phyloP scores from a whole-genome alignment of 2,113 vertebrate genomes.

The Spea multiplicata region DNA sequence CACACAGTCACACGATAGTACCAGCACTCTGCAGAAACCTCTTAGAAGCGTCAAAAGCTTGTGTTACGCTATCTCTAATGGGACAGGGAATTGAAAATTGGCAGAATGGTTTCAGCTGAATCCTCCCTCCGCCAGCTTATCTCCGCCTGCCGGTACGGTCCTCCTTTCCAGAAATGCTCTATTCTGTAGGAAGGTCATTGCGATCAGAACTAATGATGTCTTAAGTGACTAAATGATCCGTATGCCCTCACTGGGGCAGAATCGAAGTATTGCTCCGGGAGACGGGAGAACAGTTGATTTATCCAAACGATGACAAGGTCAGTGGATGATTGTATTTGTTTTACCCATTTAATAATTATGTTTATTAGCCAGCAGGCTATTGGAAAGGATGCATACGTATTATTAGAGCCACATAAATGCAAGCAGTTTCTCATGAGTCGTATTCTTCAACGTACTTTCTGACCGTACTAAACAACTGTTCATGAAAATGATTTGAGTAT shows the following conservation, averaged over 20 bases:
- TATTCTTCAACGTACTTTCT: too few species aligned
- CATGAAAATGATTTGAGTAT: too few species aligned
- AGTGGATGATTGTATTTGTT: not conserved
- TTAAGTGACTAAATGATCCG: not conserved
- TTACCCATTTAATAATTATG: not conserved
- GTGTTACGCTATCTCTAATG: constrained; percentile 64
- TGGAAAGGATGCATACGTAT: too few species aligned
- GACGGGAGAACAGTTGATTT: not conserved
- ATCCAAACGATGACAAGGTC: constrained; percentile 24
- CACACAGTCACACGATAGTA: too few species aligned
- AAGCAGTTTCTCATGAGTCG: too few species aligned
- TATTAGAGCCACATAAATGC: too few species aligned
- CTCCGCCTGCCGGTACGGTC: constrained; percentile 28
- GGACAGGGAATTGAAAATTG: constrained; percentile 57
- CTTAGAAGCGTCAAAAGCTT: constrained; percentile 59
- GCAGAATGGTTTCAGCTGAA: constrained; percentile 53
- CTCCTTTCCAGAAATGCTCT: constrained; percentile 36
- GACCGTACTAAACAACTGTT: too few species aligned
- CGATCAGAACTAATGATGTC: not conserved
- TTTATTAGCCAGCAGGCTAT: too few species aligned
- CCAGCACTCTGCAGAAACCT: constrained; percentile 32
- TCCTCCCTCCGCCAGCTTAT: constrained; percentile 11
- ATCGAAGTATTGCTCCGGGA: not conserved
- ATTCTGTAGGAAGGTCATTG: constrained; percentile 28
- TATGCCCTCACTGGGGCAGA: not conserved